phyloP scores from a whole-genome alignment of 2,113 vertebrate species.

The Salvelinus fontinalis region DNA sequence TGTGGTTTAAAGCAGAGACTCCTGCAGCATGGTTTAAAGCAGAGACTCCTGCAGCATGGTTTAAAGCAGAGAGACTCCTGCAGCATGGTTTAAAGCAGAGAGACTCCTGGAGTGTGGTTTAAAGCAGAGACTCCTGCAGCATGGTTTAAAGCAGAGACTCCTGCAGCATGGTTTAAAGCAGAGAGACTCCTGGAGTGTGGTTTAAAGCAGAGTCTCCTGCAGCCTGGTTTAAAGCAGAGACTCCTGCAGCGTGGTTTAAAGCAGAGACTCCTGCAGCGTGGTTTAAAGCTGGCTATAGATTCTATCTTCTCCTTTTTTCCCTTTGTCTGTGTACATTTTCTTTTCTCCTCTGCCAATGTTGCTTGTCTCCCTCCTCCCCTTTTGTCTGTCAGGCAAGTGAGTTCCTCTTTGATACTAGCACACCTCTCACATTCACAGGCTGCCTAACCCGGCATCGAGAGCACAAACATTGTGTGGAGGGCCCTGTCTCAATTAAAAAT shows the following conservation, averaged over 20 bases:
- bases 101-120: background rate
- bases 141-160: background rate
- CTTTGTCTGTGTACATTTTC: background rate
- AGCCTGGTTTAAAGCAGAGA: background rate
- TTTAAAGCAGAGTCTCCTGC: no score
- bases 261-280: background rate
- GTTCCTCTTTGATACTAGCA: background rate
- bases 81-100: background rate
- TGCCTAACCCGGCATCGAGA: background rate
- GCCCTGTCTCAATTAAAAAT: constrained; percentile 17
- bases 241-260: background rate
- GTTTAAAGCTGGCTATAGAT: background rate
- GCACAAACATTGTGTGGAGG: background rate
- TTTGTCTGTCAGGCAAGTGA: background rate
- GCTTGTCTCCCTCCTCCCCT: background rate
- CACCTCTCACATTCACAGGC: background rate
- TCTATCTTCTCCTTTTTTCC: background rate
- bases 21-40: background rate
- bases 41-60: background rate
- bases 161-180: background rate
- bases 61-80: background rate
- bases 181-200: background rate
- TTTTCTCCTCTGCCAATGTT: background rate
- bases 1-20: no score
- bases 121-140: background rate